Percentiles rank a stretch among this genome's conserved stretches.
Evolutionary conservation across 2,888 invertebrate genomes (phyloP).

Genomic region (Ischnura elegans): DNA sequence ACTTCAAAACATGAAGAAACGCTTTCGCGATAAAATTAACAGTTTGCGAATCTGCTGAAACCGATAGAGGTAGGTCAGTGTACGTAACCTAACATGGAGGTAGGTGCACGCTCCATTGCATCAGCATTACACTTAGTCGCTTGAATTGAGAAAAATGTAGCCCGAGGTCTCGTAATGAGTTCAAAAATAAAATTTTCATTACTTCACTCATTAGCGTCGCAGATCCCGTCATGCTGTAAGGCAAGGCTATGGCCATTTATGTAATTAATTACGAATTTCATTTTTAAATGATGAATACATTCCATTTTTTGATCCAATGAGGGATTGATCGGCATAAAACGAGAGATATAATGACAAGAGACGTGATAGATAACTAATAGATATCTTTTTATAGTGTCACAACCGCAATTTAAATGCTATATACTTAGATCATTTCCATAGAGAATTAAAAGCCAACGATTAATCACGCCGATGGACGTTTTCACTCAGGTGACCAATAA

Average conservation of each 20-base stretch:
- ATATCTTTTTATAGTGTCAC: not conserved
- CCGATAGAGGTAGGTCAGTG: too few species aligned
- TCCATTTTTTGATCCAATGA: not conserved
- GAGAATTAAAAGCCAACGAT: not conserved
- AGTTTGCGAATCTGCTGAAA: not conserved
- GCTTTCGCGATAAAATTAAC: not conserved
- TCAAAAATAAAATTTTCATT: not conserved
- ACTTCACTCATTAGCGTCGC: not conserved
- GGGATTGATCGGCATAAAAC: not conserved
- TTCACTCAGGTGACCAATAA: not conserved
- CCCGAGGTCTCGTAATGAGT: not conserved
- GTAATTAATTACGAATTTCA: not conserved
- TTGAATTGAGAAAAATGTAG: too few species aligned
- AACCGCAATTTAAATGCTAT: not conserved
- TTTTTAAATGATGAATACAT: not conserved
- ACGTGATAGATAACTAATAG: not conserved
- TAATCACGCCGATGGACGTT: not conserved
- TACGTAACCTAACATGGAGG: too few species aligned
- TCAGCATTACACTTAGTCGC: too few species aligned
- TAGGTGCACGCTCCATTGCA: too few species aligned
- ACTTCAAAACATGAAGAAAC: too few species aligned
- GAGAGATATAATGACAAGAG: slow-evolving; percentile 4
- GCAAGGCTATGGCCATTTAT: not conserved
- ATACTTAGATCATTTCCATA: not conserved
- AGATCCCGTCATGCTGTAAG: not conserved